Conservation (phyloP, 2,113 vertebrate genomes). For the Monopterus albus region DNA sequence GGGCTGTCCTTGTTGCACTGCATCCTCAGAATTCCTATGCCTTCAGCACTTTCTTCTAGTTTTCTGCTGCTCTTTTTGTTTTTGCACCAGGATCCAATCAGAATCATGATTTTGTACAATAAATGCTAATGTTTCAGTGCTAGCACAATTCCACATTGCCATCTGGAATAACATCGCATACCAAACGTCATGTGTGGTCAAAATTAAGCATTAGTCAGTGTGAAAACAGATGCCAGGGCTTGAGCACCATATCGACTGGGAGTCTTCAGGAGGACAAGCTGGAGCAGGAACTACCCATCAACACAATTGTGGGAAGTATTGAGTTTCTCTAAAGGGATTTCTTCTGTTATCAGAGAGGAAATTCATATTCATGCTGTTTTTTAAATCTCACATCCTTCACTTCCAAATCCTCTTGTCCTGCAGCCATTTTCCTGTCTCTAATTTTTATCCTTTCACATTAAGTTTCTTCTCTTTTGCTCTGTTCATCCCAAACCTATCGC, state of each 20-base stretch:
- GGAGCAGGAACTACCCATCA: not conserved
- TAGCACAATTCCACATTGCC: not conserved
- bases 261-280: not conserved
- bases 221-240: slow-evolving; percentile 1
- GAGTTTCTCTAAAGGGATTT: slow-evolving; percentile 17
- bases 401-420: not conserved
- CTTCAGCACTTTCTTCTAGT: not conserved
- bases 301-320: slow-evolving; percentile 20
- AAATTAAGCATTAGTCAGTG: not conserved
- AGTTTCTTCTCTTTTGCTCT: not conserved
- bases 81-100: too few species aligned
- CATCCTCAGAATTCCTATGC: not conserved
- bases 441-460: too few species aligned
- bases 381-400: too few species aligned
- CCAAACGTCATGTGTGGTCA: not conserved
- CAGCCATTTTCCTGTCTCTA: not conserved
- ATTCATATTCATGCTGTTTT: not conserved
- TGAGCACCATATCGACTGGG: not conserved
- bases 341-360: slow-evolving; percentile 16
- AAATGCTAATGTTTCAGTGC: too few species aligned
- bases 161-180: too few species aligned
- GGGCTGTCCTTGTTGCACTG: not conserved
- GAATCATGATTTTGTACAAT: too few species aligned
- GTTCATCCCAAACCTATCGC: slow-evolving; percentile 11
- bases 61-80: too few species aligned